Percentiles rank a stretch among this genome's conserved stretches.
phyloP scores from a whole-genome alignment of 1,140 invertebrate genomes.

The Pseudoatta argentina region DNA sequence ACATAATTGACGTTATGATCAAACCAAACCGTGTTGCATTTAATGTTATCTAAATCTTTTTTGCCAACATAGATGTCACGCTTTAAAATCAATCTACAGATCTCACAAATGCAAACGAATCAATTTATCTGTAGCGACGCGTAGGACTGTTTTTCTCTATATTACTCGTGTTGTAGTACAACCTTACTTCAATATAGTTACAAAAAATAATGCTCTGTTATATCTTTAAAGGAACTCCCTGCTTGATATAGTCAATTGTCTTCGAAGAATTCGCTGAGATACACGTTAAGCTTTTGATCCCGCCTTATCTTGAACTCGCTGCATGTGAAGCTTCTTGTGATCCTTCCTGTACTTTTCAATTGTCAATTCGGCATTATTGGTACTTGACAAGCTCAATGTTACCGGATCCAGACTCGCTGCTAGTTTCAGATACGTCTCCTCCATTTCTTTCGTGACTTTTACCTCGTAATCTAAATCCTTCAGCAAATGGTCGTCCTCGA shows the following conservation, averaged over 20 bases:
- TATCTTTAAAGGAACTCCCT: slow-evolving; percentile 78
- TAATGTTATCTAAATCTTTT: slow-evolving; percentile 9
- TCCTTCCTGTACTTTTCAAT: slow-evolving; percentile 84
- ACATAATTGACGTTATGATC: slow-evolving; percentile 1
- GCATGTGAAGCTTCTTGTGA: slow-evolving; percentile 78
- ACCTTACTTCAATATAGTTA: slow-evolving; percentile 75
- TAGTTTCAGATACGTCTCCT: slow-evolving; percentile 84
- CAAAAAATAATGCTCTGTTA: slow-evolving; percentile 79
- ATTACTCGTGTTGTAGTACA: slow-evolving; percentile 70
- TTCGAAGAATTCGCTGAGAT: slow-evolving; percentile 58
- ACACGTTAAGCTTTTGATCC: slow-evolving; percentile 77
- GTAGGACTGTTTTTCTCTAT: slow-evolving; percentile 60
- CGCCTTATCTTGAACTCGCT: slow-evolving; percentile 77
- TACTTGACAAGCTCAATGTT: slow-evolving; percentile 73
- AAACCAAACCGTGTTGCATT: slow-evolving; percentile 28
- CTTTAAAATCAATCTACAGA: slow-evolving; percentile 10
- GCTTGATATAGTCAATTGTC: slow-evolving; percentile 70
- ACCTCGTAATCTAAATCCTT: slow-evolving; percentile 75
- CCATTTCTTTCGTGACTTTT: slow-evolving; percentile 84
- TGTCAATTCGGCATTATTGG: slow-evolving; percentile 78
- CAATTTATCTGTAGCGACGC: slow-evolving; percentile 52
- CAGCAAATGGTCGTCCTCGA: slow-evolving; percentile 73
- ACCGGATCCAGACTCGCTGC: slow-evolving; percentile 83
- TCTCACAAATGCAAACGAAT: slow-evolving; percentile 53
- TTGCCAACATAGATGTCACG: not conserved